Evolutionary conservation across 2,113 vertebrate genomes (phyloP), one percentile per base, ranked within the genome.

Genomic region (Cercopithecus mona): DNA sequence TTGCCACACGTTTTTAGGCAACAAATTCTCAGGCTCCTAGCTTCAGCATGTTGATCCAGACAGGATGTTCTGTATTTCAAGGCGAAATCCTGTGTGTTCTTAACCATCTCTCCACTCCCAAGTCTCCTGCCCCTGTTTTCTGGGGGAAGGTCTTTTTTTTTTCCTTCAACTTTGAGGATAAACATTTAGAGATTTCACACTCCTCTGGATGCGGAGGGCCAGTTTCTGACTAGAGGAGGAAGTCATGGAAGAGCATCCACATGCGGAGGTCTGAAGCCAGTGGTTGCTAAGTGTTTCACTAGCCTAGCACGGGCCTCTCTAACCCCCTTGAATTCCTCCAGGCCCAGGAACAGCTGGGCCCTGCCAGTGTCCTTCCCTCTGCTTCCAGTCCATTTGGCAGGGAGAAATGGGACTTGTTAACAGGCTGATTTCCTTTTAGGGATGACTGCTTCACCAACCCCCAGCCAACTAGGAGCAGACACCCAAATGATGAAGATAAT

Each of bases 401-500:
- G 80, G 88, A 70, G 61, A 90, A 52, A 61, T 89, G 86, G 79
- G 84, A 68, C 90, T 80, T 55, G 45, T 43, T 85, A 94, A 90
- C 70, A 83, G 61, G 79, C 66, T 64, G 40, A 97, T 95, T 97
- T 97, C 98, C 98, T 98, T 98, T 97, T 97, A 98, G 92, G 97
- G 97, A 80, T 90, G 88, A 89, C 50, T 85, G 57, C 27, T 83
- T 22, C 17, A 61, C 91, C 70, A 91, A 27, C 14, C 40, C 13
- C 17, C 30, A 85, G 64, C 93, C 94, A 93, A 94, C 75, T 84
- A 93, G 88, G 73, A 96, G 59, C 85, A 86, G 93, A 96, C 90
- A 96, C 78, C 45, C 55, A 43, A 81, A 8, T 93, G 96, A 94
- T 35, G 38, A 76, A 84, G 93, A 88, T 92, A 90, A 88, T 96